A percentile compares a stretch with the other conserved stretches of the same genome.
phyloP scores from a whole-genome alignment of 1,140 invertebrate genomes.

The Atopsyche davidsoni region DNA sequence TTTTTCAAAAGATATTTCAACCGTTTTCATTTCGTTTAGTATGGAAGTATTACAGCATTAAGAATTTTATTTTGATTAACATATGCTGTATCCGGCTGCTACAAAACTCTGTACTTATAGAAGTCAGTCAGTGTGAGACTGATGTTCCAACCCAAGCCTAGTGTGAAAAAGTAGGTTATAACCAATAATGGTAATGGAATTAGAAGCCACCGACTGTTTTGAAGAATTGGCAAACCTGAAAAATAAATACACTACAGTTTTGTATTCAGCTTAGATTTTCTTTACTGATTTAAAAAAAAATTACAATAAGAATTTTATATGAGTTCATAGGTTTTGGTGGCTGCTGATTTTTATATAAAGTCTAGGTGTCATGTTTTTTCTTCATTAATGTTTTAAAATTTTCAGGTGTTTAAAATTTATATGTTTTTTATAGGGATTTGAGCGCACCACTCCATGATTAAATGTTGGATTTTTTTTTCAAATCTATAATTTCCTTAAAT shows the following conservation, averaged over 20 bases:
- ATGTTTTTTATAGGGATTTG: no score
- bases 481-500: slow-evolving; percentile 1
- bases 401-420: no score
- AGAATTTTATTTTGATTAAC: background rate
- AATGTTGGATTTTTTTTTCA: background rate
- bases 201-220: slow-evolving; percentile 82
- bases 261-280: no score
- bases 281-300: no score
- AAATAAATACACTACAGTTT: slow-evolving; percentile 31
- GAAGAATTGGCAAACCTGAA: slow-evolving; percentile 84
- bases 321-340: no score
- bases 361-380: no score
- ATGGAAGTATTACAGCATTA: background rate
- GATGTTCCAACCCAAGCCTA: slow-evolving; percentile 65
- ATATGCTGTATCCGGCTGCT: slow-evolving; percentile 28
- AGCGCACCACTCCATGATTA: no score
- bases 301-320: no score
- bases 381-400: no score
- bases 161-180: slow-evolving; percentile 73
- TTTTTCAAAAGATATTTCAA: no score
- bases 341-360: no score
- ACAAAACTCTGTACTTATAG: slow-evolving; percentile 66
- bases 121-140: slow-evolving; percentile 71
- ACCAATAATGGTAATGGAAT: slow-evolving; percentile 76
- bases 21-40: background rate